phyloP scores from a whole-genome alignment of 2,797 vertebrate species.

The Nyctibius grandis region DNA sequence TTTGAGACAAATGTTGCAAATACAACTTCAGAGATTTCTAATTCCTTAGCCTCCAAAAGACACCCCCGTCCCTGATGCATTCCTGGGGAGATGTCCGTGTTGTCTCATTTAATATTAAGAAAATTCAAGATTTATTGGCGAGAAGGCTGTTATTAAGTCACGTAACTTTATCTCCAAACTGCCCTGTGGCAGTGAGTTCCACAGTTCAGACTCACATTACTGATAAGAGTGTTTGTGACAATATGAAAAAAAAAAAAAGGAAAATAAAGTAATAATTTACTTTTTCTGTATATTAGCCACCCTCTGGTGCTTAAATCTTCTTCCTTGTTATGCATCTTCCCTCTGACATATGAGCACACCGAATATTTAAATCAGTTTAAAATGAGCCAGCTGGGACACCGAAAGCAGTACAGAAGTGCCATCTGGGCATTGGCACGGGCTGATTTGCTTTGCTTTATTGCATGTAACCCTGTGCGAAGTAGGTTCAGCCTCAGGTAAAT shows the following conservation, averaged over 20 bases:
- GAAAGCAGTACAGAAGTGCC: not conserved
- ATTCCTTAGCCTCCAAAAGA: not conserved
- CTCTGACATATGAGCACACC: fast-evolving
- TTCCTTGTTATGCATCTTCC: not conserved
- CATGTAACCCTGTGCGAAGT: fast-evolving
- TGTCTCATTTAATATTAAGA: not conserved
- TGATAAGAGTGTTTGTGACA: too few species aligned
- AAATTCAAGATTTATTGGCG: not conserved
- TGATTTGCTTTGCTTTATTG: not conserved
- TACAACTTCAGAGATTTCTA: not conserved
- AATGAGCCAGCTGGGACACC: not conserved
- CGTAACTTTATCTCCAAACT: not conserved
- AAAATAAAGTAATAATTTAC: not conserved
- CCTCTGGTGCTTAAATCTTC: not conserved
- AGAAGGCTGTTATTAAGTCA: not conserved
- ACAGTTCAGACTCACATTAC: fast-evolving
- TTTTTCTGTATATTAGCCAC: not conserved
- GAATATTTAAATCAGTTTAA: not conserved
- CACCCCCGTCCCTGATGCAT: not conserved
- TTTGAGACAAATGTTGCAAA: not conserved
- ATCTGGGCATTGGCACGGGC: not conserved
- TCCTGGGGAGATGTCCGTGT: not conserved
- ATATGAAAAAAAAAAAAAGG: not conserved
- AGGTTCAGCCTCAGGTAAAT: not conserved
- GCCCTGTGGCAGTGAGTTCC: not conserved